These are phyloP conservation scores for Nannobrachium achirus DNA, from an alignment of 2,113 vertebrate species.

Conservation along the genomic window DNA sequence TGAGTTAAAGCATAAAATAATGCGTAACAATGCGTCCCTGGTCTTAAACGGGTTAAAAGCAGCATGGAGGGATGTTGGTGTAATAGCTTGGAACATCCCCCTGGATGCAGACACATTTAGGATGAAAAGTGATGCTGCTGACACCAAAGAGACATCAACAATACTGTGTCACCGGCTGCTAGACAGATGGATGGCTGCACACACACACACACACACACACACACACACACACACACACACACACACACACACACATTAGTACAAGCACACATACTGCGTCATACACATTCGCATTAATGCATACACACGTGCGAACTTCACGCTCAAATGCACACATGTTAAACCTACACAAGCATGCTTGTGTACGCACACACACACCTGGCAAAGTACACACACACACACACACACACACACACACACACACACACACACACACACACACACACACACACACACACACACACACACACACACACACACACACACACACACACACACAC, in stretches of 20 bases:
- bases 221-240: slow-evolving; percentile 15
- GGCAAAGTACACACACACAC: no score
- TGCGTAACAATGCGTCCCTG: no score
- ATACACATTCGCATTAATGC: no score
- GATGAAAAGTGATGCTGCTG: slow-evolving; percentile 67
- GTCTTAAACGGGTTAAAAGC: no score
- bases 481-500: slow-evolving; percentile 16
- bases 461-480: slow-evolving; percentile 11
- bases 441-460: no score
- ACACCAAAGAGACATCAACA: slow-evolving; percentile 70
- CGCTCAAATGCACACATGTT: no score
- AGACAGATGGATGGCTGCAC: slow-evolving; percentile 41
- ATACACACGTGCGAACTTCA: no score
- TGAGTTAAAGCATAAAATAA: no score
- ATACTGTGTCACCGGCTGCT: slow-evolving; percentile 52
- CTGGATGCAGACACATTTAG: slow-evolving; percentile 53
- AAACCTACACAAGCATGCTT: no score
- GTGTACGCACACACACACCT: no score
- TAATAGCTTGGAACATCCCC: slow-evolving; percentile 13
- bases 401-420: no score
- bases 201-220: slow-evolving; percentile 8
- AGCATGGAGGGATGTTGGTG: background rate
- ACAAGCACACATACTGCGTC: no score
- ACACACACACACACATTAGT: slow-evolving; percentile 2
- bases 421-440: background rate